These are phyloP conservation scores for Nasonia vitripennis DNA, from an alignment of 1,140 invertebrate species.

Conservation along the genomic window DNA sequence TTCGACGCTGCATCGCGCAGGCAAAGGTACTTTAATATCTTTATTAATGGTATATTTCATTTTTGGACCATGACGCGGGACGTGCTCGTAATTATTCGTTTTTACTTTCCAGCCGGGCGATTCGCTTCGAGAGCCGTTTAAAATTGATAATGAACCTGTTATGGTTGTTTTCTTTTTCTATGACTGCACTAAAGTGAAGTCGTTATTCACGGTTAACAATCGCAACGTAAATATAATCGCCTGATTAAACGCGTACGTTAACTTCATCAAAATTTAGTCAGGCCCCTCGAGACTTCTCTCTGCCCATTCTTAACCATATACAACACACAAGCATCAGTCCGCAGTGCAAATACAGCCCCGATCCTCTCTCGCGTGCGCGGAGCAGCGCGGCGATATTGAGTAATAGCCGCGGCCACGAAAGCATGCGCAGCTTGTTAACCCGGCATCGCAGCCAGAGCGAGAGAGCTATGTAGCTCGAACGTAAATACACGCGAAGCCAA, in stretches of 20 bases:
- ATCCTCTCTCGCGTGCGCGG: not conserved
- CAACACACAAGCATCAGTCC: too few species aligned
- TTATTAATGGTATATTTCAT: conserved; percentile 48
- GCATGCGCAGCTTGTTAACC: not conserved
- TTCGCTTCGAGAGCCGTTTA: too few species aligned
- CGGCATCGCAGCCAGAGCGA: not conserved
- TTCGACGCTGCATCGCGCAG: not conserved
- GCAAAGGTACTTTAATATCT: conserved; percentile 34
- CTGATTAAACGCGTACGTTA: too few species aligned
- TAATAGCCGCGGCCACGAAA: not conserved
- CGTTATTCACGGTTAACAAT: too few species aligned
- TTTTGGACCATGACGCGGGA: not conserved
- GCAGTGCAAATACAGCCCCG: not conserved
- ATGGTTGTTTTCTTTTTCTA: too few species aligned
- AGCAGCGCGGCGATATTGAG: not conserved
- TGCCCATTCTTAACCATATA: too few species aligned
- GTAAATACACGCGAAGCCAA: not conserved
- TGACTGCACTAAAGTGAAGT: too few species aligned
- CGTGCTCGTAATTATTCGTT: not conserved
- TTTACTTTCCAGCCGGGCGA: not conserved
- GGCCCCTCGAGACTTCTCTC: too few species aligned
- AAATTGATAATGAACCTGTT: too few species aligned
- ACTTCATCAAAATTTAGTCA: too few species aligned
- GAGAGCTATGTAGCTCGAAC: not conserved
- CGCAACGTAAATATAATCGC: too few species aligned